Conservation (phyloP, 2,113 vertebrate species). For the Zeus faber region DNA sequence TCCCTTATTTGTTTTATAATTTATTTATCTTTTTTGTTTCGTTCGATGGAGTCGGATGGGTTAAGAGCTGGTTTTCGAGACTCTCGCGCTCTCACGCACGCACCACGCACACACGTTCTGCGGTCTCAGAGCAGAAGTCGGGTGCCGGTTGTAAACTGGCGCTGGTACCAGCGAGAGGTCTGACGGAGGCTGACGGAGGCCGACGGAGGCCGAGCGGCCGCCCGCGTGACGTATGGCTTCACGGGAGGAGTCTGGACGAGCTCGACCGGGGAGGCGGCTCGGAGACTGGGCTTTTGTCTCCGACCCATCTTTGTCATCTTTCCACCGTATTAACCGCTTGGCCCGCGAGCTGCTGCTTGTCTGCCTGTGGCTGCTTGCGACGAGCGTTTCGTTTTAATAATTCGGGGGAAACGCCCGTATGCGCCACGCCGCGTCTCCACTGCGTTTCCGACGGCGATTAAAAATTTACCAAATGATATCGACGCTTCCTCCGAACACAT, state of each 20-base stretch:
- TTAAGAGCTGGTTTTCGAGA: slow-evolving; percentile 28
- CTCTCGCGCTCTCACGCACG: slow-evolving; percentile 19
- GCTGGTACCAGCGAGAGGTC: slow-evolving; percentile 35
- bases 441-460: no score
- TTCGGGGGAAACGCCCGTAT: no score
- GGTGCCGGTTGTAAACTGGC: slow-evolving; percentile 60
- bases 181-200: slow-evolving; percentile 1
- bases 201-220: slow-evolving; percentile 8
- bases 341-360: no score
- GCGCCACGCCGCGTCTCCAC: no score
- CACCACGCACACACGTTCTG: background rate
- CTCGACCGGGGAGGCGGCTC: slow-evolving; percentile 17
- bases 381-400: no score
- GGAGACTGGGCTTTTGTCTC: background rate
- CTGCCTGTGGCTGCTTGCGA: no score
- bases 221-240: slow-evolving; percentile 28
- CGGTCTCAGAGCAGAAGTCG: background rate
- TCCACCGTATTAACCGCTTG: no score
- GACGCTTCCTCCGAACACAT: no score
- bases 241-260: slow-evolving; percentile 32
- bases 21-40: slow-evolving; percentile 5
- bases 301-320: no score
- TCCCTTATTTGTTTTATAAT: slow-evolving; percentile 21
- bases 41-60: slow-evolving; percentile 25
- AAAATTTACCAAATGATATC: no score